These are phyloP conservation scores for Plebejus anna DNA, from an alignment of 2,888 invertebrate genomes.

Conservation along the genomic window DNA sequence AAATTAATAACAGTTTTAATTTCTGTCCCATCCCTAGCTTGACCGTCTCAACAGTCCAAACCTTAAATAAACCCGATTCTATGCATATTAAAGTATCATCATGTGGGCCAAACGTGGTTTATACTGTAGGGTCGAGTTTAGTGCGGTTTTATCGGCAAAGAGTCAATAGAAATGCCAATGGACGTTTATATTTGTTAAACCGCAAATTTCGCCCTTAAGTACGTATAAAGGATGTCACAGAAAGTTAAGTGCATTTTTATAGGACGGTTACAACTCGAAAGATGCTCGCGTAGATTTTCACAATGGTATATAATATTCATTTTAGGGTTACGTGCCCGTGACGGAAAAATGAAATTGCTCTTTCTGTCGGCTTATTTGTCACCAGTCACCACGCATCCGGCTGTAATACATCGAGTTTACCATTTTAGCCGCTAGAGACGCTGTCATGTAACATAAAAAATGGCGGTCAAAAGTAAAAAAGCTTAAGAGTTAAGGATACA, in stretches of 20 bases:
- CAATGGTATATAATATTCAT: background rate
- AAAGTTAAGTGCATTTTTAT: slow-evolving; percentile 35
- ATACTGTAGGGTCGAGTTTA: slow-evolving; percentile 64
- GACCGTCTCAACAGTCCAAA: slow-evolving; percentile 55
- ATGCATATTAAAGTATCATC: slow-evolving; percentile 78
- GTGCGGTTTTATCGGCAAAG: slow-evolving; percentile 62
- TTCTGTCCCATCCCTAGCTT: slow-evolving; percentile 33
- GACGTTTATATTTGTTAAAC: slow-evolving; percentile 49
- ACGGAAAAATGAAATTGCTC: background rate
- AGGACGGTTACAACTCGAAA: slow-evolving; percentile 19
- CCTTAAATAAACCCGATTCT: slow-evolving; percentile 73
- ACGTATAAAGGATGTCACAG: slow-evolving; percentile 38
- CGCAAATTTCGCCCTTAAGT: slow-evolving; percentile 43
- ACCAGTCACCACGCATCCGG: too few species aligned
- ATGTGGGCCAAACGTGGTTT: slow-evolving; percentile 65
- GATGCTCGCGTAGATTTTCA: slow-evolving; percentile 25
- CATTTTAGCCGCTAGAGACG: too few species aligned
- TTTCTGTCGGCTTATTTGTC: too few species aligned
- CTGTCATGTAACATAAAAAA: too few species aligned
- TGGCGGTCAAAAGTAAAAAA: too few species aligned
- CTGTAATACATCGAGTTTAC: too few species aligned
- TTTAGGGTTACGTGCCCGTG: background rate
- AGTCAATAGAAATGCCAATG: slow-evolving; percentile 66
- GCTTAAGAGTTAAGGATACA: too few species aligned
- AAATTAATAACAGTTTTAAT: background rate